Evolutionary conservation across 2,888 invertebrate species (phyloP), one percentile per base, ranked within the genome.

Genomic region (Drosophila melanosoma): DNA sequence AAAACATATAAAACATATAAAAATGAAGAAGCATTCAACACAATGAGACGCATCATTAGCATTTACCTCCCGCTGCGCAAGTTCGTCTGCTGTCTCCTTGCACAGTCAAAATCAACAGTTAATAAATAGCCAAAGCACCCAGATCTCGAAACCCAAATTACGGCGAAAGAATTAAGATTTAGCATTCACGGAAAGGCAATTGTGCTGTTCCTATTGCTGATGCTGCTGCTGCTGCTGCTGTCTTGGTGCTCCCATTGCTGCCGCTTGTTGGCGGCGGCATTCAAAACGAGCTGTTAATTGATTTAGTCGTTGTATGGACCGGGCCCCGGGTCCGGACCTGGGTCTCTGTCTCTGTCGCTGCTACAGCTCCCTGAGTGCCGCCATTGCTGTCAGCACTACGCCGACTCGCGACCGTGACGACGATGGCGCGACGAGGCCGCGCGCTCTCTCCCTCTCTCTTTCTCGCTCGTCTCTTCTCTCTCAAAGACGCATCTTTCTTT

Each of bases 221-320:
- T 32, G 49, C 26, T 59, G 59, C 60, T 23, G 64, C 33, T 23
- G 64, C 33, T 35, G 49, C 26, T 49, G 49, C 29, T 29, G 49
- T 32, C 33, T 20, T 48, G 7, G 23, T 26, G 45, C 29, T 58
- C 29, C 35, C 32, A 26, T 20, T 49, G 15, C 60, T 26, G 33
- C 33, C 26, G 48, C n/a, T 57, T 69, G 77, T 48, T 68, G 69
- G 51, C 66, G 81, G 81, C 87, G 72, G 84, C 84, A 69, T 69
- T 70, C 70, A 12, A 74, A 87, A 90, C 73, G 87, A 87, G 83
- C 90, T 87, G 87, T 90, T 88, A 90, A 87, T 90, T 87, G 87
- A 87, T 87, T 87, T 88, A 88, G 86, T 76, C 82, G 83, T 76
- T 85, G 60, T 38, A 65, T 75, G 74, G 76, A 68, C 69, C 74